These are phyloP conservation scores for Drosophila eohydei DNA, from an alignment of 2,888 invertebrate genomes.

Conservation along the genomic window DNA sequence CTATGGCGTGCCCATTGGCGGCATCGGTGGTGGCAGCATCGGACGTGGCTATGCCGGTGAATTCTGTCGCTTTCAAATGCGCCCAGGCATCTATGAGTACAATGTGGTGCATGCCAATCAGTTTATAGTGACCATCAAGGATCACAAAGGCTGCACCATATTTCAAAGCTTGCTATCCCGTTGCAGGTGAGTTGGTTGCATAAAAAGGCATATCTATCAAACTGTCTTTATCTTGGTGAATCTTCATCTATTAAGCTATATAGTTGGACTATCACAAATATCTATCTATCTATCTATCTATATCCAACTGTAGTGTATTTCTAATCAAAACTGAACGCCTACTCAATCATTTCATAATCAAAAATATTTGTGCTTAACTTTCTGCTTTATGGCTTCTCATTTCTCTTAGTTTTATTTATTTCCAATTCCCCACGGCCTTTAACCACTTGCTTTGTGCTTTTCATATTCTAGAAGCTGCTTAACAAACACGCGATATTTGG, in stretches of 20 bases:
- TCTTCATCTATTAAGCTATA: not conserved
- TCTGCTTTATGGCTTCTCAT: not conserved
- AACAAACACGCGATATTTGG: not conserved
- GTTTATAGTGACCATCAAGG: constrained; percentile 94
- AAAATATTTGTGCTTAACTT: not conserved
- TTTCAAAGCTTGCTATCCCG: constrained; percentile 93
- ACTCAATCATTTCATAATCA: constrained; percentile 5
- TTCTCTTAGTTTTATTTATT: constrained; percentile 1
- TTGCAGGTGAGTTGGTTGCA: constrained; percentile 87
- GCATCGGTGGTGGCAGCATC: constrained; percentile 90
- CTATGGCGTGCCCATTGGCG: constrained; percentile 95
- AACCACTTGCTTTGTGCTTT: not conserved
- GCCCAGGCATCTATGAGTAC: constrained; percentile 95
- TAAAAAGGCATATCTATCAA: not conserved
- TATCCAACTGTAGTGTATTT: not conserved
- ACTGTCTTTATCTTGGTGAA: not conserved
- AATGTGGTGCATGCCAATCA: constrained; percentile 93
- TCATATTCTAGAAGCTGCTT: not conserved
- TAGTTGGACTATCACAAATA: not conserved
- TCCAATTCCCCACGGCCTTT: not conserved
- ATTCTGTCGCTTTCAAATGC: constrained; percentile 95
- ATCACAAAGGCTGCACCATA: constrained; percentile 88
- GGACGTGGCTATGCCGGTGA: constrained; percentile 96
- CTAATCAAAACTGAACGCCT: not conserved
- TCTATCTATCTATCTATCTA: not conserved